Percentiles rank a stretch among this genome's conserved stretches.
Conservation (phyloP, 2,888 invertebrate species). For the Melipona bicolor region DNA sequence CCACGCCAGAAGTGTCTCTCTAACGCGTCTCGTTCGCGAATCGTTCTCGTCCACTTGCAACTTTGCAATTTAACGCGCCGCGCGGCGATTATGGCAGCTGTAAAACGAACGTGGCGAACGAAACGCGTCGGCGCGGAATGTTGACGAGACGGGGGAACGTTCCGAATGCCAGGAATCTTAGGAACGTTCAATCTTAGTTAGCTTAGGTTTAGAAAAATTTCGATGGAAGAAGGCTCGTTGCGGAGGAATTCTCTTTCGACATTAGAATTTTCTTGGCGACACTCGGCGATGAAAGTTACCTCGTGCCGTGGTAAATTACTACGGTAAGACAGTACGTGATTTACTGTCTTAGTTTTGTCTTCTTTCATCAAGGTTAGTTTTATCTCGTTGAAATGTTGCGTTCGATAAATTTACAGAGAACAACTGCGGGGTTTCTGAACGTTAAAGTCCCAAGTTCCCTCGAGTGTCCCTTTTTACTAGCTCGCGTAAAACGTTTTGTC, state of each 20-base stretch:
- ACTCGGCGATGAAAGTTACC: too few relatives aligned
- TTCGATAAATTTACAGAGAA: background rate
- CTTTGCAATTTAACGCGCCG: background rate
- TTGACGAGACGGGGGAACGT: background rate
- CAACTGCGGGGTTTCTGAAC: background rate
- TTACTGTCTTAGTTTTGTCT: too few relatives aligned
- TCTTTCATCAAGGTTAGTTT: too few relatives aligned
- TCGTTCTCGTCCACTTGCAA: background rate
- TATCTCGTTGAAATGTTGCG: background rate
- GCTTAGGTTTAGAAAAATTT: background rate
- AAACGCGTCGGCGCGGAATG: slow-evolving; percentile 4
- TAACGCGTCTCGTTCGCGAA: background rate
- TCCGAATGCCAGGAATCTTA: background rate
- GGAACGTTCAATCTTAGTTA: too few relatives aligned
- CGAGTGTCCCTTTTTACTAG: too few relatives aligned
- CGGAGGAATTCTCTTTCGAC: too few relatives aligned
- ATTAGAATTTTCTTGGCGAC: too few relatives aligned
- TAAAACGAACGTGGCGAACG: background rate
- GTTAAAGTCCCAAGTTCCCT: too few relatives aligned
- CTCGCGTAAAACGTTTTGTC: too few relatives aligned
- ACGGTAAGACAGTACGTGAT: too few relatives aligned
- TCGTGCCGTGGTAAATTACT: too few relatives aligned
- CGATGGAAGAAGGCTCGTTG: too few relatives aligned
- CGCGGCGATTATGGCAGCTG: background rate
- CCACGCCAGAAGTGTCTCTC: background rate